These are phyloP conservation scores for Hydroisotoma schaefferi DNA, from an alignment of 2,888 invertebrate genomes.

Conservation along the genomic window DNA sequence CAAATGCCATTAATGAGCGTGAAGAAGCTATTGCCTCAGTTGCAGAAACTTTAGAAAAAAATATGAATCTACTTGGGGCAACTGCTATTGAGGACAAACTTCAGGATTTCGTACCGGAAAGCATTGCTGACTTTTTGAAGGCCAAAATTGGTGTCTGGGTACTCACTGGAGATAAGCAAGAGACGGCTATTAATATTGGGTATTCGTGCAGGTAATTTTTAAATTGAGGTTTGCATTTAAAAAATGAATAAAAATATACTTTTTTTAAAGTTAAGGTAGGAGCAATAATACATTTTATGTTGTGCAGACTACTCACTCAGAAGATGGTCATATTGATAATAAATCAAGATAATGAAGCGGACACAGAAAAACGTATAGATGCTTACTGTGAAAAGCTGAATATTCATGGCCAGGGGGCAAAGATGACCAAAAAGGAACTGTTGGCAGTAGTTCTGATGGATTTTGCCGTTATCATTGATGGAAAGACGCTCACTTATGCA, in stretches of 20 bases:
- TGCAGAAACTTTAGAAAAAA: slow-evolving; percentile 85
- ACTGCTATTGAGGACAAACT: slow-evolving; percentile 98
- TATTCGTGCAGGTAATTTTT: slow-evolving; percentile 87
- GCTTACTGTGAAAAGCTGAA: background rate
- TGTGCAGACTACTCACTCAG: no score
- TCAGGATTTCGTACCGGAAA: slow-evolving; percentile 90
- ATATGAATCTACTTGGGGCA: slow-evolving; percentile 83
- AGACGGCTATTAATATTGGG: slow-evolving; percentile 98
- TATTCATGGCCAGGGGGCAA: background rate
- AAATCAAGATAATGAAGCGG: background rate
- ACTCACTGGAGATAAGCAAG: slow-evolving; percentile 97
- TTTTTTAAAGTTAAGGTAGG: no score
- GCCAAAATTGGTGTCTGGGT: slow-evolving; percentile 97
- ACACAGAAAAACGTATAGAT: background rate
- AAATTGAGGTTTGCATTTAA: no score
- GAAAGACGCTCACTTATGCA: slow-evolving; percentile 88
- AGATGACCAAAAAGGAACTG: background rate
- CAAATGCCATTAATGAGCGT: slow-evolving; percentile 73
- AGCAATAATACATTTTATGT: no score
- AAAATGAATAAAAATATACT: no score
- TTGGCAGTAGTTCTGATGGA: slow-evolving; percentile 57
- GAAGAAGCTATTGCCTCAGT: slow-evolving; percentile 87
- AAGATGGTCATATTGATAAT: no score
- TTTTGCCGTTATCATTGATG: slow-evolving; percentile 89
- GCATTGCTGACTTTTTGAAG: slow-evolving; percentile 83